Conservation (phyloP, 2,113 vertebrate species). For the Macheiramphus alcinus region DNA sequence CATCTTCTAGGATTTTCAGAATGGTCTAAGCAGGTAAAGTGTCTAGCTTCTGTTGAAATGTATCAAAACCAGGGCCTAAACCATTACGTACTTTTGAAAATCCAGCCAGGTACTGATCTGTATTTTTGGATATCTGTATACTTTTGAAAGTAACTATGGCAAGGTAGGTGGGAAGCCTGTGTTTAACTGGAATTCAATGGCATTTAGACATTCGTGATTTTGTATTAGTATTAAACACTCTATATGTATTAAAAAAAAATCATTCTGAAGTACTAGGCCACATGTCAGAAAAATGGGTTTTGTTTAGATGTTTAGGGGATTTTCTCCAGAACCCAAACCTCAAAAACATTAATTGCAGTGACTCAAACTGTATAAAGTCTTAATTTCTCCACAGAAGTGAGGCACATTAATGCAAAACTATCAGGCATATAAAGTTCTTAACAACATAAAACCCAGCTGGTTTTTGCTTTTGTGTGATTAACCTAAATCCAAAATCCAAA, state of each 20-base stretch:
- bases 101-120: neutral
- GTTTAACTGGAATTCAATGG: neutral
- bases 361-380: neutral
- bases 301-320: neutral
- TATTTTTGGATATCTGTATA: neutral
- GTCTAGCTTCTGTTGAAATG: neutral
- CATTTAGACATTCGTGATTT: neutral
- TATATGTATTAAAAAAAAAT: accelerated
- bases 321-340: neutral
- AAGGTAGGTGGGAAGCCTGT: neutral
- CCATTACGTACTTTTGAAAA: neutral
- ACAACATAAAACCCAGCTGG: neutral
- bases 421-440: neutral
- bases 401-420: neutral
- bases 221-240: neutral
- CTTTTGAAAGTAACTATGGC: neutral
- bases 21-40: neutral
- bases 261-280: neutral
- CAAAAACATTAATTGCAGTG: neutral
- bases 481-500: neutral
- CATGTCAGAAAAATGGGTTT: neutral
- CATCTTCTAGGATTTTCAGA: neutral
- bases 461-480: constrained; percentile 19
- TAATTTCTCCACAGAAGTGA: neutral
- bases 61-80: neutral